Evolutionary conservation across 2,113 vertebrate genomes (phyloP).

Genomic region (Oreochromis niloticus): DNA sequence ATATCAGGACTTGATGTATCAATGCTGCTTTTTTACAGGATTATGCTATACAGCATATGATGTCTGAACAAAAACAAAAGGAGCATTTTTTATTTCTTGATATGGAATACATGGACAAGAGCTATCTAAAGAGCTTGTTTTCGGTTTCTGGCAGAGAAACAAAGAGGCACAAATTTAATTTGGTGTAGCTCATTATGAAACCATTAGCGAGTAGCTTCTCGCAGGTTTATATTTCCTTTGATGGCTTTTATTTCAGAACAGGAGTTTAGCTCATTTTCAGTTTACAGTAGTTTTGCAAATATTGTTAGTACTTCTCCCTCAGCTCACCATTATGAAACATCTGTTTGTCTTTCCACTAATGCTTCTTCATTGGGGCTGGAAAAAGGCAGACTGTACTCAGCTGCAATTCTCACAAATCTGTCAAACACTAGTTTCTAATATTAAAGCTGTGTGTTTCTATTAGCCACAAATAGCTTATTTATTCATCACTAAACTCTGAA

Average conservation of each 20-base stretch:
- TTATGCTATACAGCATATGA: background rate
- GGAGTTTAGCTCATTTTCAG: background rate
- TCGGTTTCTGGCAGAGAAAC: background rate
- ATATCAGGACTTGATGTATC: background rate
- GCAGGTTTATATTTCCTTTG: background rate
- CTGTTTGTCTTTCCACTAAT: slow-evolving; percentile 24
- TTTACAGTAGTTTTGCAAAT: background rate
- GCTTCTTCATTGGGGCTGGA: background rate
- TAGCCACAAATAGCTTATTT: background rate
- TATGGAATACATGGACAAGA: background rate
- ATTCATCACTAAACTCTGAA: background rate
- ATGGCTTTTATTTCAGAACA: background rate
- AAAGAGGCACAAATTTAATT: background rate
- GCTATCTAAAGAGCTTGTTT: background rate
- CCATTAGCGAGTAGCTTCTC: background rate
- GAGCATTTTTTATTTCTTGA: background rate
- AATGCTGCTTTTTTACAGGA: background rate
- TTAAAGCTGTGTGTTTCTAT: background rate
- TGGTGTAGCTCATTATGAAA: background rate
- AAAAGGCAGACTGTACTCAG: background rate
- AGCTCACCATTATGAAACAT: background rate
- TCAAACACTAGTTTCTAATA: background rate
- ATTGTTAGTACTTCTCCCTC: background rate
- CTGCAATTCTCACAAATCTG: slow-evolving; percentile 2
- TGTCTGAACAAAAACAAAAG: background rate